phyloP scores from a whole-genome alignment of 2,797 vertebrate species.

The Thripadectes ignobilis region DNA sequence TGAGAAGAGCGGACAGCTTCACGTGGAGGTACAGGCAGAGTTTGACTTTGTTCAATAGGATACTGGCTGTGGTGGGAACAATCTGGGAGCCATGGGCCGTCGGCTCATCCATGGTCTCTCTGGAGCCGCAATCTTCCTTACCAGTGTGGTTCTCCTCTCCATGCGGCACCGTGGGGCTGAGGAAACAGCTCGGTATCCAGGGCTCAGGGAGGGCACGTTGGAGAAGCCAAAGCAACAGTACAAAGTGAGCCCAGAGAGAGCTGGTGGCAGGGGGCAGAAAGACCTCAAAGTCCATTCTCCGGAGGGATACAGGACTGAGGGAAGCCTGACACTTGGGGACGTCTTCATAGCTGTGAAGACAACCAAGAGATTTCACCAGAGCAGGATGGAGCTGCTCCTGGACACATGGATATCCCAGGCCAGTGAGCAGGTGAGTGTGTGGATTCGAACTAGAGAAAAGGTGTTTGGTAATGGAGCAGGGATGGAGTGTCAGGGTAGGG shows the following conservation, averaged over 20 bases:
- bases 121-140: conserved; percentile 52
- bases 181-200: neutral
- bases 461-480: neutral
- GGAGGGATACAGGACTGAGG: neutral
- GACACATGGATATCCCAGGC: conserved; percentile 90
- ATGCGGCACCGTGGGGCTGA: neutral
- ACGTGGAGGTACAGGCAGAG: neutral
- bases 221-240: neutral
- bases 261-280: neutral
- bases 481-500: neutral
- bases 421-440: conserved; percentile 83
- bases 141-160: conserved; percentile 59
- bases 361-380: conserved; percentile 85
- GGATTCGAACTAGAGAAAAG: neutral
- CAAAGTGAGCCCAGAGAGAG: neutral
- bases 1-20: neutral
- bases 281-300: neutral
- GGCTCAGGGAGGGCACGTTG: neutral
- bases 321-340: conserved; percentile 71
- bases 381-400: conserved; percentile 85
- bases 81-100: conserved; percentile 44
- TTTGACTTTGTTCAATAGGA: neutral
- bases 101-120: conserved; percentile 50
- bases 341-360: conserved; percentile 90
- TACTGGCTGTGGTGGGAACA: accelerated